phyloP scores from a whole-genome alignment of 2,888 invertebrate genomes.

The Thalpophila matura region DNA sequence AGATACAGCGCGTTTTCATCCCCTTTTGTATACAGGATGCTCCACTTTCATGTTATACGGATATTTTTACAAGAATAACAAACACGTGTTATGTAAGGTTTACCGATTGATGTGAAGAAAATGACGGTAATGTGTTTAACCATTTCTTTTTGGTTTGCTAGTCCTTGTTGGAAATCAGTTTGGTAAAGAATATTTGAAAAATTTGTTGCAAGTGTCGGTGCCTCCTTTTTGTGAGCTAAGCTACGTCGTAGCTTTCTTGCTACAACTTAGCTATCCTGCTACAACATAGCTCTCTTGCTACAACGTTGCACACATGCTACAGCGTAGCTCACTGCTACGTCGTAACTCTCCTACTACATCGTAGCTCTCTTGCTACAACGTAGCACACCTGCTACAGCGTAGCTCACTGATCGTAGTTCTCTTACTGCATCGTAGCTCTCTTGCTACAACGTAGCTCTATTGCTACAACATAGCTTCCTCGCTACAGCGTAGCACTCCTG shows the following conservation, averaged over 20 bases:
- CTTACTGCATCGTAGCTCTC: not conserved
- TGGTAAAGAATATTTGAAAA: too few species aligned
- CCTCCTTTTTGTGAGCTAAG: too few species aligned
- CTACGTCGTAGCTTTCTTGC: too few species aligned
- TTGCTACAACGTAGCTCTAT: not conserved
- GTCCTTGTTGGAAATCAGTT: too few species aligned
- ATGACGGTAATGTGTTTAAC: conserved; percentile 22
- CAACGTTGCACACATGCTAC: too few species aligned
- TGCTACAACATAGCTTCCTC: not conserved
- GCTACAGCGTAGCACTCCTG: not conserved
- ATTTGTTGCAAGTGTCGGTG: too few species aligned
- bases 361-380: not conserved
- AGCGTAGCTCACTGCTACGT: not conserved
- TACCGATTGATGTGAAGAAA: not conserved
- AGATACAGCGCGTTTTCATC: conserved; percentile 53
- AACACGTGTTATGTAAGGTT: conserved; percentile 7
- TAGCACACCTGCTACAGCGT: not conserved
- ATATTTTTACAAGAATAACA: conserved; percentile 19
- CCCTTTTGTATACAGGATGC: conserved; percentile 17
- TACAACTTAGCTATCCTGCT: too few species aligned
- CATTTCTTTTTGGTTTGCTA: too few species aligned
- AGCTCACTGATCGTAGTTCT: too few species aligned
- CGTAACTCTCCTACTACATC: not conserved
- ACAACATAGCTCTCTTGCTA: too few species aligned
- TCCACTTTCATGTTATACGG: conserved; percentile 18